Evolutionary conservation across 2,888 invertebrate species (phyloP).

Genomic region (Dusona sp.): DNA sequence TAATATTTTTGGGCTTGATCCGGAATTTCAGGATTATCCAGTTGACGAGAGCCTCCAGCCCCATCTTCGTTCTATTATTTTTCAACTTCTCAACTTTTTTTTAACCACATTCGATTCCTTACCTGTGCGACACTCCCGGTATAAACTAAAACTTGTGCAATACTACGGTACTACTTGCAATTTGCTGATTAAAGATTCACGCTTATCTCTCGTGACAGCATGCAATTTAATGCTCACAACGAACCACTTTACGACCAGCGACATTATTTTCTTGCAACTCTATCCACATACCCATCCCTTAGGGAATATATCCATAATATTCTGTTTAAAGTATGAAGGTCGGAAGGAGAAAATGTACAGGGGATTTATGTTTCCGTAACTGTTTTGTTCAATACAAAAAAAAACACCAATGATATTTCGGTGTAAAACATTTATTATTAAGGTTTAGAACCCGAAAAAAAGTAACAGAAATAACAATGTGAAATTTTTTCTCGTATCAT

Average conservation of each 20-base stretch:
- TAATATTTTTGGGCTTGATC: slow-evolving; percentile 29
- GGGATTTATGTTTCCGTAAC: not conserved
- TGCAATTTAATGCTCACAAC: not conserved
- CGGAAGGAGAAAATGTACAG: not conserved
- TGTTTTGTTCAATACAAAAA: not conserved
- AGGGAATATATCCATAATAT: not conserved
- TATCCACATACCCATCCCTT: not conserved
- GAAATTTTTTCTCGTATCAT: not conserved
- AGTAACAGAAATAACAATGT: not conserved
- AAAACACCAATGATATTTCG: not conserved
- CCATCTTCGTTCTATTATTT: not conserved
- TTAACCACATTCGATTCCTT: not conserved
- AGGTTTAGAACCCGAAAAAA: not conserved
- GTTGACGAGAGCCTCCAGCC: not conserved
- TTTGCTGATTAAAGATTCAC: not conserved
- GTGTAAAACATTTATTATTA: not conserved
- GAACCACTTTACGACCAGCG: not conserved
- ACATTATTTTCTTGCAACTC: not conserved
- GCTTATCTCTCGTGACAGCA: slow-evolving; percentile 8
- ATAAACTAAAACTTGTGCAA: not conserved
- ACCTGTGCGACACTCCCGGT: not conserved
- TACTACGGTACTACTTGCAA: not conserved
- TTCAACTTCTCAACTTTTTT: not conserved
- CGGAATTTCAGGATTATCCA: not conserved
- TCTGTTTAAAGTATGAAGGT: not conserved